phyloP scores from a whole-genome alignment of 2,797 vertebrate genomes.

The Uromys caudimaculatus region DNA sequence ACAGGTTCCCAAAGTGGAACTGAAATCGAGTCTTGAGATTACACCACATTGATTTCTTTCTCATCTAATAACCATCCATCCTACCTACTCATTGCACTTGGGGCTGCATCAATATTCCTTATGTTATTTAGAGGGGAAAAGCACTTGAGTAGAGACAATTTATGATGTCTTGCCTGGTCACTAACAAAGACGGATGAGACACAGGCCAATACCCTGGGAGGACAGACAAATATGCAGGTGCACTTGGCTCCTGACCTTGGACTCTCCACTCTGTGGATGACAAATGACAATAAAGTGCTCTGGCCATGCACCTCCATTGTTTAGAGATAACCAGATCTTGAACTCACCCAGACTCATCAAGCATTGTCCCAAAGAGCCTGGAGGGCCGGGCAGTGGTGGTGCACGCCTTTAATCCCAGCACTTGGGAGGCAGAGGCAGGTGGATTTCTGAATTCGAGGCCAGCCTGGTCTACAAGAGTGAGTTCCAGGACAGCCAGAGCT shows the following conservation, averaged over 20 bases:
- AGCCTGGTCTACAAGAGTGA: too few species aligned
- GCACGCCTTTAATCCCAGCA: too few species aligned
- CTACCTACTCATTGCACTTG: constrained; percentile 28
- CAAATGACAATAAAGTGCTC: background rate
- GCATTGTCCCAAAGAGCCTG: background rate
- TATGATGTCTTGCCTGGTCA: constrained; percentile 24
- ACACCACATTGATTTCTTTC: constrained; percentile 8
- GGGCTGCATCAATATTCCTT: constrained; percentile 52
- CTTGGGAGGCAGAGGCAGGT: too few species aligned
- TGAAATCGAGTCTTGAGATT: constrained; percentile 50
- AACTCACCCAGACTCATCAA: background rate
- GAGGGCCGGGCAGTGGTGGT: too few species aligned
- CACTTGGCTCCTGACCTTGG: background rate
- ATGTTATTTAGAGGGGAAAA: background rate
- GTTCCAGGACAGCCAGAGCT: too few species aligned
- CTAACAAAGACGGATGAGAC: constrained; percentile 56
- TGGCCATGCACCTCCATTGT: background rate
- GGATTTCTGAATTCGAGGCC: too few species aligned
- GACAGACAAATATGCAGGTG: background rate
- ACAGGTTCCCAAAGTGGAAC: background rate
- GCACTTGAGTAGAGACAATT: constrained; percentile 46
- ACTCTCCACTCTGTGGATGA: background rate
- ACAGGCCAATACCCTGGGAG: background rate
- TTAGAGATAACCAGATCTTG: background rate
- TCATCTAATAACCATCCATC: constrained; percentile 40